Percentiles rank a stretch among this genome's conserved stretches.
Conservation (phyloP, 2,797 vertebrate genomes). For the Propithecus deckenii region DNA sequence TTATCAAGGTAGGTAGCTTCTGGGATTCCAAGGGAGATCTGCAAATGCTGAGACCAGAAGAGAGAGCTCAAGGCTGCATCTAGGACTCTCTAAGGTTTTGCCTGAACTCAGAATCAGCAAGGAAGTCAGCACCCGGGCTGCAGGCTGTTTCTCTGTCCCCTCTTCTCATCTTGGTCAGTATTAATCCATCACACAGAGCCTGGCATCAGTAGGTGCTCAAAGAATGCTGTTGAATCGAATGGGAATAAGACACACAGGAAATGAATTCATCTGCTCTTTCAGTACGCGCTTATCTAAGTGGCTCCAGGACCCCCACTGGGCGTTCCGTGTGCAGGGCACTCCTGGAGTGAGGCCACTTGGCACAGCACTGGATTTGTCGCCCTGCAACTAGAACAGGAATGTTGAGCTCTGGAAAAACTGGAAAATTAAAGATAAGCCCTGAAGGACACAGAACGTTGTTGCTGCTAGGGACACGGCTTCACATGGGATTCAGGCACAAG, state of each 20-base stretch:
- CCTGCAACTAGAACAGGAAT: background rate
- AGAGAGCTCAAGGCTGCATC: background rate
- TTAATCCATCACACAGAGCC: background rate
- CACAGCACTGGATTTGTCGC: background rate
- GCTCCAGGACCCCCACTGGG: rapidly evolving
- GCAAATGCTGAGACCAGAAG: background rate
- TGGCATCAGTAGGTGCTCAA: background rate
- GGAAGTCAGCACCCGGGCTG: background rate
- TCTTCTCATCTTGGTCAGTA: background rate
- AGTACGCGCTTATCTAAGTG: background rate
- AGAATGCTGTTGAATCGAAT: background rate
- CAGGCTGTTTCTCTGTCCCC: background rate
- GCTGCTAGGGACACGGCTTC: background rate
- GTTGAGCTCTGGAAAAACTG: background rate
- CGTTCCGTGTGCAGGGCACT: background rate
- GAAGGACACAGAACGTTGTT: background rate
- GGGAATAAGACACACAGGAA: background rate
- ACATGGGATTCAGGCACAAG: background rate
- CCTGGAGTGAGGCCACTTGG: background rate
- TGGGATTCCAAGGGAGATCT: background rate
- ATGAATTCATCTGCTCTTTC: background rate
- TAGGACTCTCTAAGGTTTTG: background rate
- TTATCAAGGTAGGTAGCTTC: background rate
- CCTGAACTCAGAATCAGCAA: background rate
- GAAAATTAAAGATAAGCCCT: background rate